Base-by-base conservation (phyloP, 92 coral and sea anemone genomes). In the Palythoa caribaeorum region DNA sequence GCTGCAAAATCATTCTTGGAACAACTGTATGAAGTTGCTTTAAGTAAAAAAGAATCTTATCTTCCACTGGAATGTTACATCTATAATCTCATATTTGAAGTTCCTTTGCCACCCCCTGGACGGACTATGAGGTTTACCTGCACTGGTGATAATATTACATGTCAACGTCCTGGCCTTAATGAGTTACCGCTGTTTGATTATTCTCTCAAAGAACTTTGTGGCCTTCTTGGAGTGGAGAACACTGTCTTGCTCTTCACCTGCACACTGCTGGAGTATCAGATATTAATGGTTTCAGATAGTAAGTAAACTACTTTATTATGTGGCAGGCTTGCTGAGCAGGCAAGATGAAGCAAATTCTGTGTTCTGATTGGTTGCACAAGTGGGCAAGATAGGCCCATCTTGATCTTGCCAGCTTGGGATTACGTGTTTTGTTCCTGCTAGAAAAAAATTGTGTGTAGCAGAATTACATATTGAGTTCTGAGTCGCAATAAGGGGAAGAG, bases 151-250 rank as follows among this genome's bases (percentile, higher is more conserved):
- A 94, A 86, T 38, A 86, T 97, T 20, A 89, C 98, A 15, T 97
- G 99, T 77, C 99, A 97, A 51, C 88, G 99, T 50, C 99, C 99
- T 8, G 94, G 99, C 11, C 93, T 89, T 15, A 97, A 97, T 88
- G 99, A 97, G 88, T 92, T 97, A 40, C 99, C 99, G 5, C 84
- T 95, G 79, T 95, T 97, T 94, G 99, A 97, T 95, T 97, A 94
- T 89, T 94, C 99, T 3, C 85, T 92, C 52, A 94, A 95, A 72
- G 96, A 91, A 63, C 73, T 97, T 47, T 92, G 96, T 84, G 77
- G 84, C 8, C 87, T 94, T 83, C 93, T 97, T 86, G 97, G 95
- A 57, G 94, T 94, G 76, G 96, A 94, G 78, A 94, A 95, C 77
- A 87, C 91, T 88, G 94, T 97, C 37, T 91, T 95, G 83, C 63